A percentile compares a stretch with the other conserved stretches of the same genome.
Conservation (phyloP, 2,797 vertebrate species). For the Miichthys miiuy region DNA sequence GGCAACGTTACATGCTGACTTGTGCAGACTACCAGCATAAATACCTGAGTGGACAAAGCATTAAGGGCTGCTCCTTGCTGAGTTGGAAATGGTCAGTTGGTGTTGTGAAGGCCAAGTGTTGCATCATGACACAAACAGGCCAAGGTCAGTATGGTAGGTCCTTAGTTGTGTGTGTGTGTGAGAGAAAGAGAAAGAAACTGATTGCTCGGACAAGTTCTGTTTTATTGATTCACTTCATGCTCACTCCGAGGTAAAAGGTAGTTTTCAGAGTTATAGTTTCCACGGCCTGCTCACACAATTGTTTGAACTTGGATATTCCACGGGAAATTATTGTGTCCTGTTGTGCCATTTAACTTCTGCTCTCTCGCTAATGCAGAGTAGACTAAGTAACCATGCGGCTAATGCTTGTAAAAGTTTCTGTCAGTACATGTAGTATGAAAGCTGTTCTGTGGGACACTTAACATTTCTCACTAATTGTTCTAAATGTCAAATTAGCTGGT, state of each 20-base stretch:
- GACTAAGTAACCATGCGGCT: background rate
- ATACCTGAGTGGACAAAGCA: conserved; percentile 19
- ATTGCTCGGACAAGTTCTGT: conserved; percentile 22
- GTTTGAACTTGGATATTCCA: conserved; percentile 23
- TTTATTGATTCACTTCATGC: conserved; percentile 57
- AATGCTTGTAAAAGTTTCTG: background rate
- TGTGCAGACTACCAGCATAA: background rate
- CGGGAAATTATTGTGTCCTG: conserved; percentile 15
- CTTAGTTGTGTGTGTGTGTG: conserved; percentile 2
- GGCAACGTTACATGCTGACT: background rate
- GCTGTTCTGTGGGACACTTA: background rate
- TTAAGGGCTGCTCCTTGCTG: conserved; percentile 9
- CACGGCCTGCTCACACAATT: background rate
- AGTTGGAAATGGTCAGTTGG: conserved; percentile 20
- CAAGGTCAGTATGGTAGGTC: conserved; percentile 27
- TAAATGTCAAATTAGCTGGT: background rate
- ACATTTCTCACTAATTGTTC: background rate
- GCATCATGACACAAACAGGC: conserved; percentile 39
- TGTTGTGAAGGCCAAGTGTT: conserved; percentile 42
- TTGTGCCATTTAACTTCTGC: background rate
- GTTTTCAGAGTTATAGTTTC: conserved; percentile 27
- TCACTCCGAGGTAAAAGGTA: conserved; percentile 51
- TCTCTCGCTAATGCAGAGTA: background rate
- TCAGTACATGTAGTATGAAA: background rate
- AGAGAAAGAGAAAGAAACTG: background rate